phyloP scores from a whole-genome alignment of 2,797 vertebrate genomes.

The Mus spretus region DNA sequence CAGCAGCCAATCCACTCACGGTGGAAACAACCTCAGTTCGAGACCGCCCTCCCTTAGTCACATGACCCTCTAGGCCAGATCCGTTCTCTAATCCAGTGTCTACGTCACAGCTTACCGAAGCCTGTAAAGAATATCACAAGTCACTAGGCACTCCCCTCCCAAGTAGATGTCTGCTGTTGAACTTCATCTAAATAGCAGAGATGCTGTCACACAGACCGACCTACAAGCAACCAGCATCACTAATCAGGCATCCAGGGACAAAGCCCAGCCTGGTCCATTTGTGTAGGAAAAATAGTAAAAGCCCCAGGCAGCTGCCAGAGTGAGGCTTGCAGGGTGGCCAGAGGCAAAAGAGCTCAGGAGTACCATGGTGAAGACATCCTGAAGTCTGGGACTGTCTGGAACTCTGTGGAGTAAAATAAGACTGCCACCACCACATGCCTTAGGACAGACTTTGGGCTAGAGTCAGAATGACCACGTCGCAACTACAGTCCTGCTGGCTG shows the following conservation, averaged over 20 bases:
- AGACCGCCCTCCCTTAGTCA: not conserved
- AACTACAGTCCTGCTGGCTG: no score
- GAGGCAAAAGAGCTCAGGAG: not conserved
- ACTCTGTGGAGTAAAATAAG: not conserved
- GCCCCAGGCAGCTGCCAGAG: not conserved
- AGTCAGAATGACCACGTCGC: not conserved
- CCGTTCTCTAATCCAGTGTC: not conserved
- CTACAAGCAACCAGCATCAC: not conserved
- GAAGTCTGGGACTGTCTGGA: not conserved
- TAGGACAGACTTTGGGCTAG: not conserved
- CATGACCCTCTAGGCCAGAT: not conserved
- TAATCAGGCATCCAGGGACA: not conserved
- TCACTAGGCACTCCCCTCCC: not conserved
- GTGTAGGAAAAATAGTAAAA: not conserved
- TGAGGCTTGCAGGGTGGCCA: not conserved
- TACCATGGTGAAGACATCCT: not conserved
- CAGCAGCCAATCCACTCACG: not conserved
- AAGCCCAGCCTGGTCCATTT: not conserved
- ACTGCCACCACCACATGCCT: not conserved
- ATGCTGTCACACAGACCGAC: not conserved
- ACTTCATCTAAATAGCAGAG: not conserved
- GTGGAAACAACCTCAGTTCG: not conserved
- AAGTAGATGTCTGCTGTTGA: fast-evolving
- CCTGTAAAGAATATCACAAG: not conserved
- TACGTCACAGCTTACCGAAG: not conserved